phyloP scores from a whole-genome alignment of 2,113 vertebrate species.

The Regulus satrapa region DNA sequence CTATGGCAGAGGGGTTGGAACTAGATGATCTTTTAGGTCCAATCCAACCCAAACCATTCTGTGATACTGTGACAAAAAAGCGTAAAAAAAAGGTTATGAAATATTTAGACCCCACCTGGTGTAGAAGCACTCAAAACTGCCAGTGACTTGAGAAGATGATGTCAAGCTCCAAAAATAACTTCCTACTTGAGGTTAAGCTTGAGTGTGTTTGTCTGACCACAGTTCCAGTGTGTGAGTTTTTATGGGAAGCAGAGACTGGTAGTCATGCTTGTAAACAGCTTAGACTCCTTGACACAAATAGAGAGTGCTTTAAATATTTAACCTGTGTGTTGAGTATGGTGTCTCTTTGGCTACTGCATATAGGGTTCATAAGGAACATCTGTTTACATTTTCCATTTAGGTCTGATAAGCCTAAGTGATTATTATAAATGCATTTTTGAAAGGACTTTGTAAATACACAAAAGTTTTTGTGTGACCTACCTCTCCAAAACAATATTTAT shows the following conservation, averaged over 20 bases:
- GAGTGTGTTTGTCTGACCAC: neutral
- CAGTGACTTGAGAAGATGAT: neutral
- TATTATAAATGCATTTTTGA: neutral
- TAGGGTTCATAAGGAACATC: neutral
- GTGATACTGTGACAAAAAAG: neutral
- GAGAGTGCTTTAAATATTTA: neutral
- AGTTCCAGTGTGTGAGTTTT: neutral
- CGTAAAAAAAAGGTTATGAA: neutral
- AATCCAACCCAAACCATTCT: neutral
- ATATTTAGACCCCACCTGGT: neutral
- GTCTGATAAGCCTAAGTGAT: neutral
- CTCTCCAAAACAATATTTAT: neutral
- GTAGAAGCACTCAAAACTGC: neutral
- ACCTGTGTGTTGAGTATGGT: neutral
- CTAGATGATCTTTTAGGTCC: neutral
- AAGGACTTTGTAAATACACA: neutral
- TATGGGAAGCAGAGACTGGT: neutral
- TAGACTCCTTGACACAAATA: neutral
- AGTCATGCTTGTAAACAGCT: conserved; percentile 22
- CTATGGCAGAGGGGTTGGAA: neutral
- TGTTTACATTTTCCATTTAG: neutral
- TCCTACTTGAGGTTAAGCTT: neutral
- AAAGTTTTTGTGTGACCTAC: rapidly evolving
- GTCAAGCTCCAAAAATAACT: neutral
- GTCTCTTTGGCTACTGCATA: neutral